Evolutionary conservation across 1,140 invertebrate genomes (phyloP).

Genomic region (Drepana arcuata): DNA sequence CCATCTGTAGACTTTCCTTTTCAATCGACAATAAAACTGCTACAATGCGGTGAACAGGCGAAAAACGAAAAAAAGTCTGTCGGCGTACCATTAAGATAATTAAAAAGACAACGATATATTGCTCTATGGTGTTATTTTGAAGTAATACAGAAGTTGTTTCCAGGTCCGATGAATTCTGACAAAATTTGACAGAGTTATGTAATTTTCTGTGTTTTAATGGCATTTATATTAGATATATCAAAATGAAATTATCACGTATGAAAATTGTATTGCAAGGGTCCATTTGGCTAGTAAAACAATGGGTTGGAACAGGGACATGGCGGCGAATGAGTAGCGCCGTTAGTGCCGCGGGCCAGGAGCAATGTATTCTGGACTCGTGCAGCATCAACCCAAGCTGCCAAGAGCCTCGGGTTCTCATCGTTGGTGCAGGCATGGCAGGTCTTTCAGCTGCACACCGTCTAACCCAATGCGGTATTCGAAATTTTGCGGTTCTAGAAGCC

Average conservation of each 20-base stretch:
- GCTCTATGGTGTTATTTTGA: too few relatives aligned
- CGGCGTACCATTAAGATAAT: too few relatives aligned
- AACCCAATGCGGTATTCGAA: conserved; percentile 77
- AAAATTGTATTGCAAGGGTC: conserved; percentile 24
- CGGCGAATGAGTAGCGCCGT: conserved; percentile 29
- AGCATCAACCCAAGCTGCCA: conserved; percentile 72
- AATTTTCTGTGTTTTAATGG: conserved; percentile 17
- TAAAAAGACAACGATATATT: too few relatives aligned
- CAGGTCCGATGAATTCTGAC: conserved; percentile 10
- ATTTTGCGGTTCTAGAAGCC: conserved; percentile 81
- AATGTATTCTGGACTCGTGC: conserved; percentile 57
- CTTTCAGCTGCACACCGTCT: conserved; percentile 82
- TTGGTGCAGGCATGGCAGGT: conserved; percentile 84
- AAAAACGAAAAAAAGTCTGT: too few relatives aligned
- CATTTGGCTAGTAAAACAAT: conserved; percentile 13
- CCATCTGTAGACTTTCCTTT: too few relatives aligned
- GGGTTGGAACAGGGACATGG: conserved; percentile 10
- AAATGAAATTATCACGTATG: conserved; percentile 47
- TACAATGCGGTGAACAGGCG: too few relatives aligned
- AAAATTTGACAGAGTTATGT: conserved; percentile 36
- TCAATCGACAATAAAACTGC: too few relatives aligned
- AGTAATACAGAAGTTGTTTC: too few relatives aligned
- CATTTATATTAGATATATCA: conserved; percentile 14
- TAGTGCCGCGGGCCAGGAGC: conserved; percentile 29
- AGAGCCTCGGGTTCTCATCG: conserved; percentile 79